Evolutionary conservation across 1,140 invertebrate genomes (phyloP), one percentile per base, ranked within the genome.

Genomic region (Araneus ventricosus): DNA sequence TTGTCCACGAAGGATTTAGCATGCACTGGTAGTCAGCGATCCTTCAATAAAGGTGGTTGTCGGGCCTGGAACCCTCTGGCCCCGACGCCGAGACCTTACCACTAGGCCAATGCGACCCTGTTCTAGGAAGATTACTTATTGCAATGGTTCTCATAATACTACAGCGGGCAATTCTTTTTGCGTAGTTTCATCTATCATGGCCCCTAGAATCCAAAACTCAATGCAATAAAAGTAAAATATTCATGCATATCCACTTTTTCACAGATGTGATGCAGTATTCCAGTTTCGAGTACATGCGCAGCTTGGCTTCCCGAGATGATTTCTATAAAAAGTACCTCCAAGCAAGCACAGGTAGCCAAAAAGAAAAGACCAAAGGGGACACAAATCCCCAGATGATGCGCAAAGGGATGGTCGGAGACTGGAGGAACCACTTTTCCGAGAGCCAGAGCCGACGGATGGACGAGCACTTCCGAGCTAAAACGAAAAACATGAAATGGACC

Each of bases 401-500:
- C 63, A 96, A 96, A 95, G 96, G 94, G 0, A 96, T 97, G 95
- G 96, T 98, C 41, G 98, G 98, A 0, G 98, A 98, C 94, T 98
- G 97, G 97, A 97, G 96, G 93, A 98, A 98, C 95, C 96, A 97
- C 93, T 98, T 98, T 97, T 96, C 96, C 7, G 94, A 41, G 1
- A 96, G 97, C 94, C 95, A 97, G 94, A 95, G 96, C 61, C 92
- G 96, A n/a, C 96, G 57, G 14, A 63, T 85, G 52, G n/a, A 39
- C 10, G 61, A 91, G 17, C 22, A 22, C 8, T 63, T 84, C 1
- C 3, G 6, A 4, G 10, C 17, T 8, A 89, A 87, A 34, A 37
- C 24, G 34, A 24, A 34, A 17, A 39, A 37, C 75, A 80, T 34
- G 75, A 17, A 22, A 30, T 63, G 59, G 17, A n/a, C 4, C 5